phyloP scores from a whole-genome alignment of 2,113 vertebrate species.

The Equus quagga region DNA sequence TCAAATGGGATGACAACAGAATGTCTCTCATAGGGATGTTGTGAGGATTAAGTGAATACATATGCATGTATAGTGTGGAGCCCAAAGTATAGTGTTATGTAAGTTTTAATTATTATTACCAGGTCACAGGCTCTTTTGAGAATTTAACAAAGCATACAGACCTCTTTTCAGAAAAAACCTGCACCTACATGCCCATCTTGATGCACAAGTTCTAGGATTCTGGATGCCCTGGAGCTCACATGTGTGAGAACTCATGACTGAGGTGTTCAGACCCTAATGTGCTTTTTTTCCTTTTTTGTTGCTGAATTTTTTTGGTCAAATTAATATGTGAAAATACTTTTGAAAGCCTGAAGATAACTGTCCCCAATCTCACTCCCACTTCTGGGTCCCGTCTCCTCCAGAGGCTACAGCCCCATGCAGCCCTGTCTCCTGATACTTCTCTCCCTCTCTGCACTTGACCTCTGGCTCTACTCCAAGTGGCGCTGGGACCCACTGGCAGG shows the following conservation, averaged over 20 bases:
- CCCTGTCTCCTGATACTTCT: background rate
- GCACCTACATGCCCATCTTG: background rate
- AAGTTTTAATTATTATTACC: background rate
- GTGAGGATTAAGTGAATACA: background rate
- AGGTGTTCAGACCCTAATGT: background rate
- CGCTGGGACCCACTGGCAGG: background rate
- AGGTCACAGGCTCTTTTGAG: background rate
- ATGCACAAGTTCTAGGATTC: background rate
- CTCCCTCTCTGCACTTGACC: background rate
- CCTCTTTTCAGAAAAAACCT: background rate
- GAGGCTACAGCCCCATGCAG: background rate
- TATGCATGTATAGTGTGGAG: background rate
- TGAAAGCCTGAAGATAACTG: background rate
- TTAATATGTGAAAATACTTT: background rate
- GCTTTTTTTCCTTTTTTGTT: background rate
- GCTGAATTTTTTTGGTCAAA: background rate
- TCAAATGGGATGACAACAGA: background rate
- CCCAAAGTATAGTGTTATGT: background rate
- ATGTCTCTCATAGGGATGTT: background rate
- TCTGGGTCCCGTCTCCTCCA: background rate
- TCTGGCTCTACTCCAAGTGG: rapidly evolving
- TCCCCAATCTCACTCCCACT: rapidly evolving
- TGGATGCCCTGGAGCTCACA: background rate
- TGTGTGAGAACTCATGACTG: background rate
- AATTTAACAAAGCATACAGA: background rate